Base-by-base conservation (phyloP, 2,888 invertebrate genomes). In the Dolomedes plantarius region DNA sequence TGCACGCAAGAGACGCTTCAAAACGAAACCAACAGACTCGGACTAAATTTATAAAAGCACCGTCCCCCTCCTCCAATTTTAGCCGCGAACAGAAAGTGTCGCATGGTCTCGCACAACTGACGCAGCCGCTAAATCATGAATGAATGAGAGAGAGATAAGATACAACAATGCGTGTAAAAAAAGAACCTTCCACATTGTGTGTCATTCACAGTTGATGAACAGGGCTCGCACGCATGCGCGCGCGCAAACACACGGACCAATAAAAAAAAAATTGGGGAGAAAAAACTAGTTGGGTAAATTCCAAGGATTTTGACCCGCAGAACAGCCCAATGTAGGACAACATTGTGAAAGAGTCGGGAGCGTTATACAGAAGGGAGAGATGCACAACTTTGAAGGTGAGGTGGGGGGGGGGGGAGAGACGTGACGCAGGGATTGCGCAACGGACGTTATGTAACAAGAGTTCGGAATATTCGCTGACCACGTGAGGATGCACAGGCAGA, bases 271-370 rank as follows among this genome's bases (percentile, higher is more conserved):
- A 31, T 32, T 16, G 23, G n/a, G 29, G 67, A 65, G 29, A 29
- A 67, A 56, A 56, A 56, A 56, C 19, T 27, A 65, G 72, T 65
- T 79, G 81, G 68, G 75, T 39, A 64, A 73, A 73, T 80, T 80
- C 81, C 74, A 81, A 81, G 74, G 74, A 72, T 68, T 81, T 81
- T 81, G 67, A 68, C 67, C 74, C 74, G 56, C 65, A 41, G 41
- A 32, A 32, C 64, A 46, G n/a, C 16, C 13, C n/a, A 36, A 81
- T 81, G 62, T 81, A 31, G 80, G 74, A 68, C 81, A 81, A 27
- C 27, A 50, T 39, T 68, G 36, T 56, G 81, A 74, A 74, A 74
- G 39, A 67, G 36, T 31, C 31, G n/a, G 74, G 27, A 28, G 64
- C 23, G 31, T 46, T 71, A 71, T 16, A 36, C 41, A 19, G 23